Conservation (phyloP, 2,113 vertebrate genomes). For the Pterocles gutturalis region DNA sequence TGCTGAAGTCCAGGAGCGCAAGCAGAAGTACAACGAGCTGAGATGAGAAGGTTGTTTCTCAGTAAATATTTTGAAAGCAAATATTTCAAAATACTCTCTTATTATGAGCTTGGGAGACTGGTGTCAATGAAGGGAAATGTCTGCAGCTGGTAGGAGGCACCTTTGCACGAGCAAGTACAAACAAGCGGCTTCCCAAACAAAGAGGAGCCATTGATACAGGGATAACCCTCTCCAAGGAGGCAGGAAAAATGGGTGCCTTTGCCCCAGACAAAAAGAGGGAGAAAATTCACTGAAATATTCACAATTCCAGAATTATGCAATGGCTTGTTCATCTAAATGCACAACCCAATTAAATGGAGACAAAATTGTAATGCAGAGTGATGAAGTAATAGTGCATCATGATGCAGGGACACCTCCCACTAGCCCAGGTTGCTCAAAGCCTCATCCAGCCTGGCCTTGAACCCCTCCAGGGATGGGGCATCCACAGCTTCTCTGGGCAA, state of each 20-base stretch:
- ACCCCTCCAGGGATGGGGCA: too few relatives aligned
- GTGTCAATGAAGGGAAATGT: neutral
- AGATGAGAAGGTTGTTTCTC: neutral
- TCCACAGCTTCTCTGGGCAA: too few relatives aligned
- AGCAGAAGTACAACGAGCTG: fast-evolving
- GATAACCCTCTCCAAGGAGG: neutral
- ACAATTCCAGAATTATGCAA: fast-evolving
- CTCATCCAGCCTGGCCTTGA: too few relatives aligned
- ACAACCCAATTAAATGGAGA: neutral
- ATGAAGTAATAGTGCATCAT: fast-evolving
- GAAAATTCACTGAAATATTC: neutral
- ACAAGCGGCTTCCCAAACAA: neutral
- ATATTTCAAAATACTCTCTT: neutral
- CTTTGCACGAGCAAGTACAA: neutral
- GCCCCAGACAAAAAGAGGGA: neutral
- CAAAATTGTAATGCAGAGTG: neutral
- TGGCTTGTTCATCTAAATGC: neutral
- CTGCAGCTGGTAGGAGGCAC: neutral
- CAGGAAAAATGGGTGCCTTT: neutral
- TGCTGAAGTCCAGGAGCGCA: neutral
- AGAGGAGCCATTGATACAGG: neutral
- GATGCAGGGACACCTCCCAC: fast-evolving
- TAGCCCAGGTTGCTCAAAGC: too few relatives aligned
- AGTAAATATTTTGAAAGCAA: neutral
- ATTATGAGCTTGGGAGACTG: neutral